Conservation (phyloP, 37 sponge, comb jelly and placozoan genomes). For the Spongilla lacustris region DNA sequence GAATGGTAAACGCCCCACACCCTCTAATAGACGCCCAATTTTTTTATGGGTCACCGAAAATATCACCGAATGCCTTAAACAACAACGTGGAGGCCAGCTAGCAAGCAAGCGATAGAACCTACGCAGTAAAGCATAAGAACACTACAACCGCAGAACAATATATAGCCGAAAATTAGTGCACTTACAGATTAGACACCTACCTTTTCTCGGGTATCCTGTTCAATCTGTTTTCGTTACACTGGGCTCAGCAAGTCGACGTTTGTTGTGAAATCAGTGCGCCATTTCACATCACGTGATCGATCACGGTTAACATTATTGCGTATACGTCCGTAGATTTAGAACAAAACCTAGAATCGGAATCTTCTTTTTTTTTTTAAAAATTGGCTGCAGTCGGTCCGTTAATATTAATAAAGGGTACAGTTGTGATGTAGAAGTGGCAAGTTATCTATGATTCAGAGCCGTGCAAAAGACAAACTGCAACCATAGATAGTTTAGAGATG, state of each 20-base stretch:
- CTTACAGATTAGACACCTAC: not conserved
- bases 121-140: not conserved
- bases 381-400: too few species aligned
- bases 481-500: too few species aligned
- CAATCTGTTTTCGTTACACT: not conserved
- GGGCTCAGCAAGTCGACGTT: not conserved
- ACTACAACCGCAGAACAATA: not conserved
- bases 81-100: not conserved
- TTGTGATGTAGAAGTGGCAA: too few species aligned
- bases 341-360: too few species aligned
- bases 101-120: not conserved
- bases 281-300: not conserved
- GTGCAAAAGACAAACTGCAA: too few species aligned
- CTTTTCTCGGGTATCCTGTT: not conserved
- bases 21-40: not conserved
- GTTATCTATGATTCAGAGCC: too few species aligned
- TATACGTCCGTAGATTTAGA: too few species aligned
- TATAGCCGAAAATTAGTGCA: not conserved
- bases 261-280: slow-evolving; percentile 1
- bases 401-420: too few species aligned
- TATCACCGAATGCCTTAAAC: too few species aligned
- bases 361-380: too few species aligned
- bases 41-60: not conserved
- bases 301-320: not conserved
- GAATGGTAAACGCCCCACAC: not conserved